phyloP scores from a whole-genome alignment of 2,797 vertebrate genomes.

The Poecile montanus region DNA sequence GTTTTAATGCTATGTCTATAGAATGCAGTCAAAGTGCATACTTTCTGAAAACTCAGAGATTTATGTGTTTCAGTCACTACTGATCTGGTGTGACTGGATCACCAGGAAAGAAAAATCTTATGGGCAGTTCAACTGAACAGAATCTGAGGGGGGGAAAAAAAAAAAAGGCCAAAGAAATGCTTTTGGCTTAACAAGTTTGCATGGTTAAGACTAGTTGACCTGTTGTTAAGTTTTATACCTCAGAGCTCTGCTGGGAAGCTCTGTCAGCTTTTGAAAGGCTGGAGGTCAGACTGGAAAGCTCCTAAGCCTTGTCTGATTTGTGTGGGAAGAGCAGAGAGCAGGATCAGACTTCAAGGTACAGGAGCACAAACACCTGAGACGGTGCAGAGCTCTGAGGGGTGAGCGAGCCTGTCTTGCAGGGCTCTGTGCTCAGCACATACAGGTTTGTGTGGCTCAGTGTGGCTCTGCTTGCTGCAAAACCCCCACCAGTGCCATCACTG shows the following conservation, averaged over 20 bases:
- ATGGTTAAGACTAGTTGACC: neutral
- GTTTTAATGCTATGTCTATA: neutral
- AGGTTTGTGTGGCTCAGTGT: rapidly evolving
- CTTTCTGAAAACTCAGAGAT: neutral
- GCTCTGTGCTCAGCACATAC: neutral
- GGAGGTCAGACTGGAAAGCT: neutral
- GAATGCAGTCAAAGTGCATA: neutral
- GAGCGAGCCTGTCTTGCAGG: rapidly evolving
- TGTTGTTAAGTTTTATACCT: neutral
- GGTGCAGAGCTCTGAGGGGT: neutral
- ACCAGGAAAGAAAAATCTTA: neutral
- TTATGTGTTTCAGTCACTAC: neutral
- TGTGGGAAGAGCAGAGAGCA: neutral
- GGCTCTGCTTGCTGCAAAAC: neutral
- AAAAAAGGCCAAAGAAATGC: neutral
- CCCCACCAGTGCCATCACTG: rapidly evolving
- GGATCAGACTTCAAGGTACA: neutral
- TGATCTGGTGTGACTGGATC: neutral
- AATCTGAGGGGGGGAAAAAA: neutral
- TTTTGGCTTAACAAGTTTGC: neutral
- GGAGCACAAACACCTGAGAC: neutral
- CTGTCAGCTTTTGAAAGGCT: neutral
- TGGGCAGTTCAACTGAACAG: neutral
- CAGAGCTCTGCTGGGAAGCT: neutral
- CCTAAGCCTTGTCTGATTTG: neutral